These are phyloP conservation scores for Vannuccia rotundouncinata DNA, from an alignment of 2,888 invertebrate genomes.

Conservation along the genomic window DNA sequence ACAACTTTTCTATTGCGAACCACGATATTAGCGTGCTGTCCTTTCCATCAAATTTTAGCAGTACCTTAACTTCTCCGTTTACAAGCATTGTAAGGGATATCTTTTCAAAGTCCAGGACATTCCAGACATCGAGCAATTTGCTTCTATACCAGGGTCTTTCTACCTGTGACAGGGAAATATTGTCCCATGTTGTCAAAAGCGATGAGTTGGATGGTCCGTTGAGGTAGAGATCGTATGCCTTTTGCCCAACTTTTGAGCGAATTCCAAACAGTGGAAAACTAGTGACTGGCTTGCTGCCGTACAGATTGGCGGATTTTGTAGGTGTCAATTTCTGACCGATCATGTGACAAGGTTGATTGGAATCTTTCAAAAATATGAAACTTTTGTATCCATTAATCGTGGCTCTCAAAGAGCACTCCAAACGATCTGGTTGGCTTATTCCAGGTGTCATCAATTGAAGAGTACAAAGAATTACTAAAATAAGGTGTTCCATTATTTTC, in stretches of 20 bases:
- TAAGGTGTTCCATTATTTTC: too few relatives aligned
- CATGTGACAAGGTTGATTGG: neutral
- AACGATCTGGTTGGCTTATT: too few relatives aligned
- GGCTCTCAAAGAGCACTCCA: neutral
- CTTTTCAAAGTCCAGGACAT: neutral
- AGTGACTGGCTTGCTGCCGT: neutral
- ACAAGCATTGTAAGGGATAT: neutral
- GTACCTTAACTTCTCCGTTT: neutral
- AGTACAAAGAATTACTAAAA: too few relatives aligned
- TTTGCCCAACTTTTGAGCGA: neutral
- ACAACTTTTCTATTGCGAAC: neutral
- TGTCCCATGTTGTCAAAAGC: neutral
- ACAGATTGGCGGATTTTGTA: neutral
- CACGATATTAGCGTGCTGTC: neutral
- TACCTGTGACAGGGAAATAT: neutral
- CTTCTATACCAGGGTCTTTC: neutral
- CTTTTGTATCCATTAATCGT: neutral
- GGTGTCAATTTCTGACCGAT: neutral
- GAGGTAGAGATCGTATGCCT: neutral
- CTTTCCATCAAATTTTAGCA: neutral
- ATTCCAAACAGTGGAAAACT: constrained; percentile 11
- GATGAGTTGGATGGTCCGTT: neutral
- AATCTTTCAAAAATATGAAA: neutral
- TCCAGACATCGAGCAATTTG: neutral
- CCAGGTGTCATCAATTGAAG: too few relatives aligned